phyloP scores from a whole-genome alignment of 1,140 invertebrate species.

The Sminthurinus signatus region DNA sequence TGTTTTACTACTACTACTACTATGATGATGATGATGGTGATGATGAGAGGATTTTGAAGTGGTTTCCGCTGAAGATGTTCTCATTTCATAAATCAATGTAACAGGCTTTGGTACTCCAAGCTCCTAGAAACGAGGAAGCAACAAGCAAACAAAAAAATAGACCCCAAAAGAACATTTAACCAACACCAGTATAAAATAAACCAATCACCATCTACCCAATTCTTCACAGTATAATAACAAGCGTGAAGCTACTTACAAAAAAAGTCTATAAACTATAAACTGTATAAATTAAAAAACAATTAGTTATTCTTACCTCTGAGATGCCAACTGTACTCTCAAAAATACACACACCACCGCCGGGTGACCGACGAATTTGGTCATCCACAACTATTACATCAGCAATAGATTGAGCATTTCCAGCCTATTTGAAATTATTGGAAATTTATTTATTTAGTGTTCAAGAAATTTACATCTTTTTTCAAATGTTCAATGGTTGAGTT shows the following conservation, averaged over 20 bases:
- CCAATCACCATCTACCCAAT: background rate
- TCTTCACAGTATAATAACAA: too few species aligned
- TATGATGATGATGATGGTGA: too few species aligned
- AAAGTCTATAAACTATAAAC: too few species aligned
- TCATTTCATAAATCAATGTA: conserved; percentile 5
- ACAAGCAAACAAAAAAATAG: background rate
- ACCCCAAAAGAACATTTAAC: background rate
- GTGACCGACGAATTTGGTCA: conserved; percentile 38
- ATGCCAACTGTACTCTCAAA: conserved; percentile 18
- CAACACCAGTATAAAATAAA: too few species aligned
- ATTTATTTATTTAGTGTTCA: too few species aligned
- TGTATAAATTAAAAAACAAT: too few species aligned
- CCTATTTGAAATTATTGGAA: conserved; percentile 45
- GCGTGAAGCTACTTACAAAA: too few species aligned
- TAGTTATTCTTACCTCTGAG: conserved; percentile 3
- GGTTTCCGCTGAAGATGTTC: background rate
- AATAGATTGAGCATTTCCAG: conserved; percentile 67
- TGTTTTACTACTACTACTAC: too few species aligned
- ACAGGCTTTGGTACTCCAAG: conserved; percentile 6
- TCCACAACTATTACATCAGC: conserved; percentile 69
- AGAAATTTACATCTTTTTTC: too few species aligned
- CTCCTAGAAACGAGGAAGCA: background rate
- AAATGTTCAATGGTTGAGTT: too few species aligned
- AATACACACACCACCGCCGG: background rate
- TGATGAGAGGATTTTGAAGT: background rate